A percentile compares a stretch with the other conserved stretches of the same genome.
Conservation (phyloP, 2,113 vertebrate genomes). For the Cairina moschata region DNA sequence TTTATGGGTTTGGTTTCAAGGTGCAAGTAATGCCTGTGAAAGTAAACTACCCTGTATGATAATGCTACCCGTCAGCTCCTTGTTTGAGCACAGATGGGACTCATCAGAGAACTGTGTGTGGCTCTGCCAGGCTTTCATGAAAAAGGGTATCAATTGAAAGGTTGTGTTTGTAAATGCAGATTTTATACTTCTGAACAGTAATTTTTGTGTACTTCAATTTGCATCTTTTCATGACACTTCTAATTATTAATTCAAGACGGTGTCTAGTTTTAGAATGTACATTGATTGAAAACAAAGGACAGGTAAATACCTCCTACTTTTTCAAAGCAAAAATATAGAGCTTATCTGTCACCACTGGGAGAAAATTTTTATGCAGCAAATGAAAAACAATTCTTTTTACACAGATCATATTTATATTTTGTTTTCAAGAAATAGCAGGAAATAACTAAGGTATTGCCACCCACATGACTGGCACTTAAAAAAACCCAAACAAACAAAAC, state of each 20-base stretch:
- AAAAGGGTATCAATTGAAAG: neutral
- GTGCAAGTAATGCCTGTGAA: neutral
- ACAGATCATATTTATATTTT: neutral
- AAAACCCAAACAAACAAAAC: neutral
- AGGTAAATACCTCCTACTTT: neutral
- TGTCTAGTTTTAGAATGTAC: neutral
- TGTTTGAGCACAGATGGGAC: neutral
- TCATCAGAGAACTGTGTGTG: neutral
- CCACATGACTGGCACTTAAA: neutral
- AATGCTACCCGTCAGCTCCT: neutral
- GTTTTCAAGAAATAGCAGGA: neutral
- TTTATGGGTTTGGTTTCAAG: neutral
- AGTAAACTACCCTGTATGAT: neutral
- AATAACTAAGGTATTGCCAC: neutral
- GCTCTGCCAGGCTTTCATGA: neutral
- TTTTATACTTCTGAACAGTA: neutral
- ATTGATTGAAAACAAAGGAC: neutral
- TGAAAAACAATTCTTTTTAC: neutral
- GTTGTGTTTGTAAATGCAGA: neutral
- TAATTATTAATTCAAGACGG: neutral
- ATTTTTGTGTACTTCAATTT: neutral
- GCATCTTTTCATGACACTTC: neutral
- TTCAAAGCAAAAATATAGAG: neutral
- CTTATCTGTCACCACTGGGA: neutral
- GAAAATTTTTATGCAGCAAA: neutral